Evolutionary conservation across 2,888 invertebrate genomes (phyloP).

Genomic region (Conistra vaccinii): DNA sequence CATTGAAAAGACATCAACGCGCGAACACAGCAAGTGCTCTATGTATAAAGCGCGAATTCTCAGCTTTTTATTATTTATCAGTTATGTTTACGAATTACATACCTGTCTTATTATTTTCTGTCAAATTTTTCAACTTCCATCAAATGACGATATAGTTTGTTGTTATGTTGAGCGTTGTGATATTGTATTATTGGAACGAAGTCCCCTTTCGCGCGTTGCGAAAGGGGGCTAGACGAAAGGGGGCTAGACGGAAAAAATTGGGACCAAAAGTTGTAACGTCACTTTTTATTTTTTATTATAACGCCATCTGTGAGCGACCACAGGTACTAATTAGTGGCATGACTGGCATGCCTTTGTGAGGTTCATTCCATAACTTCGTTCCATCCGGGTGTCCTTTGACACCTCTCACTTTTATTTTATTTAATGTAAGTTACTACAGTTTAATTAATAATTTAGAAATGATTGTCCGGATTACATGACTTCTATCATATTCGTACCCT

Average conservation of each 20-base stretch:
- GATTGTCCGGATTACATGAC: background rate
- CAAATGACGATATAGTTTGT: background rate
- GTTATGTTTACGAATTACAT: background rate
- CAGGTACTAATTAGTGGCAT: too few species aligned
- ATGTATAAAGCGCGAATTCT: background rate
- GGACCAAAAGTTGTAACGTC: too few species aligned
- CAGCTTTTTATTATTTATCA: background rate
- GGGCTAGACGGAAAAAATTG: too few species aligned
- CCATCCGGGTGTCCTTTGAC: too few species aligned
- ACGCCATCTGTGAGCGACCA: too few species aligned
- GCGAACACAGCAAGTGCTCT: background rate
- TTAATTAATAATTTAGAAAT: background rate
- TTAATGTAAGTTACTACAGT: background rate
- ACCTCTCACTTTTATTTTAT: too few species aligned
- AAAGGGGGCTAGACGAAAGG: too few species aligned
- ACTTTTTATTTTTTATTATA: too few species aligned
- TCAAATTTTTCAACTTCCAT: background rate
- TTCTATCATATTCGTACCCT: background rate
- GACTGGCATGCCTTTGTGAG: too few species aligned
- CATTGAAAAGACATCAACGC: conserved; percentile 59
- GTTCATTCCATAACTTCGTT: too few species aligned
- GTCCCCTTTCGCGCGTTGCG: too few species aligned
- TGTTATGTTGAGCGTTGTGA: background rate
- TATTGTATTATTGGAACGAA: too few species aligned
- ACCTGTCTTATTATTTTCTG: background rate